These are phyloP conservation scores for Candidula unifasciata DNA, from an alignment of 2,888 invertebrate genomes.

Conservation along the genomic window DNA sequence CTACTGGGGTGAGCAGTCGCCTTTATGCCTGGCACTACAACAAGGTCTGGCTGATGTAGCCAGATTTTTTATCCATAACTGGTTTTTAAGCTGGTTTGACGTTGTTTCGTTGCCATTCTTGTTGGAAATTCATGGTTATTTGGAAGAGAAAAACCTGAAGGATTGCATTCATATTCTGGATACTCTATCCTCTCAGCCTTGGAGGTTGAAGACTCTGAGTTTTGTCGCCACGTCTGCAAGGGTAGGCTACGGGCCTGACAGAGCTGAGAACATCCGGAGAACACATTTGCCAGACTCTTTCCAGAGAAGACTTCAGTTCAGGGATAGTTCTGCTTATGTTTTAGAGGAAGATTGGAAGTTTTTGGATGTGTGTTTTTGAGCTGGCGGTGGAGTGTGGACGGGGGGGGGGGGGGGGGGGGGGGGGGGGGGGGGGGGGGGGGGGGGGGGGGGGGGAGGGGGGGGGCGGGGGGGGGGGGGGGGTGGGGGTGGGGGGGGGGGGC, in stretches of 20 bases:
- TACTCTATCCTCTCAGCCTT: constrained; percentile 25
- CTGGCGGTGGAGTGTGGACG: background rate
- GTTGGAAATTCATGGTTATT: background rate
- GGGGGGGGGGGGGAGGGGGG: background rate
- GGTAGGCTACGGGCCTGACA: constrained; percentile 16
- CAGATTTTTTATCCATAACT: constrained; percentile 25
- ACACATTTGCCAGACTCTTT: constrained; percentile 26
- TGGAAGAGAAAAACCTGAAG: background rate
- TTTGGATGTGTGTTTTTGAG: background rate
- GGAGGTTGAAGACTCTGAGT: constrained; percentile 33
- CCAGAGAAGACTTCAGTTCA: constrained; percentile 34
- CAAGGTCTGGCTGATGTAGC: background rate
- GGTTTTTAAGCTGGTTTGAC: constrained; percentile 34
- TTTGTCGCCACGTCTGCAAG: constrained; percentile 10
- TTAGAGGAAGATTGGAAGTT: background rate
- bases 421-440: background rate
- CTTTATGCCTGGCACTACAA: constrained; percentile 17
- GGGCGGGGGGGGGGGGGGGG: background rate
- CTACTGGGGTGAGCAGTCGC: background rate
- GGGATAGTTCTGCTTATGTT: constrained; percentile 15
- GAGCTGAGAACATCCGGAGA: constrained; percentile 28
- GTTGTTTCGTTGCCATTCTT: background rate
- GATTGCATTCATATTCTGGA: constrained; percentile 27
- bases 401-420: background rate
- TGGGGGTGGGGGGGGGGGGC: background rate